Base-by-base conservation (phyloP, 2,113 vertebrate genomes). In the Tangachromis dhanisi region DNA sequence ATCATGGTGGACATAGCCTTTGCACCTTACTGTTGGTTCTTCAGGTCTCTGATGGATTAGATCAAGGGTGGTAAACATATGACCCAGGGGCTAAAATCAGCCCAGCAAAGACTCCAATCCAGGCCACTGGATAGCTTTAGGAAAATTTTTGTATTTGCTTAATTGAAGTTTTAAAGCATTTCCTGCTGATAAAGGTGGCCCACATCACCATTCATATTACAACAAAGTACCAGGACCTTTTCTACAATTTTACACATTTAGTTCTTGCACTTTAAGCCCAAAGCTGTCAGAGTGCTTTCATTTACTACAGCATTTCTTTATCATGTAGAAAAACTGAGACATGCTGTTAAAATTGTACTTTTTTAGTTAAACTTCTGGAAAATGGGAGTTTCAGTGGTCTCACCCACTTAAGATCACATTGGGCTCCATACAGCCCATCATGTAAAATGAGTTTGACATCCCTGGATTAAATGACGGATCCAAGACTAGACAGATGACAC, bases 31-130 rank as follows among this genome's bases (percentile, higher is more conserved):
- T 24, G n/a, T 0, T 42, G 63, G 19, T 2, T 14, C 19, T 68
- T 31, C 55, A 31, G 14, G 57, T 59, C 57, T 59, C 57, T 68
- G n/a, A 68, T 68, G 63, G 63, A 66, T 66, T 66, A 66, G 17
- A 38, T 66, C 61, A 38, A 66, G 31, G 17, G 61, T 35, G 61
- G 17, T 66, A 35, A 66, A 68, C 4, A 5, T 66, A 66, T 66
- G 61, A 38, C 31, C 17, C 10, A 38, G 61, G 31, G 61, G 31
- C 61, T 66, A 66, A 35, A 66, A 66, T 38, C 31, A 12, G 61
- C 3, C 61, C 31, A 66, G 6, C 31, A 66, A 66, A n/a, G 1
- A 66, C 61, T 63, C 59, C 31, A 66, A 66, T 66, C 31, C 17
- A 66, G 6, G 61, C 17, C 17, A 66, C 17, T 38, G 31, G 17